Conservation (phyloP, 2,797 vertebrate species). For the Danio albolineatus region DNA sequence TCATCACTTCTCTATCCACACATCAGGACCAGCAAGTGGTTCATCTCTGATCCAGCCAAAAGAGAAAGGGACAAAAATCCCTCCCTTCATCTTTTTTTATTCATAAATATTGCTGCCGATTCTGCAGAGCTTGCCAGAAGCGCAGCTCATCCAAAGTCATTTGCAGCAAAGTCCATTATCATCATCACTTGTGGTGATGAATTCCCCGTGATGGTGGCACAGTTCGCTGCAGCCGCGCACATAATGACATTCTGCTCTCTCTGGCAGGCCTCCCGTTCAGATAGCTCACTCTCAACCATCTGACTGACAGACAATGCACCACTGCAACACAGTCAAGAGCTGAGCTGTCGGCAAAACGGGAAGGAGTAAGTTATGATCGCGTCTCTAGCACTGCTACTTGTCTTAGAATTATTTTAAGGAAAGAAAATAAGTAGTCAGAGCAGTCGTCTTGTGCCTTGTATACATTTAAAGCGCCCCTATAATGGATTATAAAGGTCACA, state of each 20-base stretch:
- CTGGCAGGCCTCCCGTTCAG: conserved; percentile 85
- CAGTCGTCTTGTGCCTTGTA: background rate
- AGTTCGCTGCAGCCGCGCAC: conserved; percentile 81
- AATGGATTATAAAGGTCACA: no score
- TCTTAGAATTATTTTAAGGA: conserved; percentile 1
- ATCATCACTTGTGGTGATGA: conserved; percentile 86
- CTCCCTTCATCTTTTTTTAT: conserved; percentile 56
- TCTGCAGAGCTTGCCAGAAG: conserved; percentile 79
- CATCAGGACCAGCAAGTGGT: conserved; percentile 23
- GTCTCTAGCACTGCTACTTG: background rate
- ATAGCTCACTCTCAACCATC: conserved; percentile 78
- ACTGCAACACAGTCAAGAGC: conserved; percentile 51
- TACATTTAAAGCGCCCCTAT: background rate
- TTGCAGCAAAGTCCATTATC: conserved; percentile 91
- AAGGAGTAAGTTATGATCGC: conserved; percentile 36
- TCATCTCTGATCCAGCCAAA: conserved; percentile 28
- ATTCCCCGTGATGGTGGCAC: conserved; percentile 85
- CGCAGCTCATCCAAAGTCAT: conserved; percentile 86
- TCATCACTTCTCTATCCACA: background rate
- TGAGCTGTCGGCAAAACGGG: conserved; percentile 48
- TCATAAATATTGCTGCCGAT: conserved; percentile 71
- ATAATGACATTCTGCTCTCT: conserved; percentile 93
- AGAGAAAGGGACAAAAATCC: background rate
- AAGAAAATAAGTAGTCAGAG: background rate
- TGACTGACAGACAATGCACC: conserved; percentile 63